Base-by-base conservation (phyloP, 1,140 invertebrate species). In the Drosophila mauritiana region DNA sequence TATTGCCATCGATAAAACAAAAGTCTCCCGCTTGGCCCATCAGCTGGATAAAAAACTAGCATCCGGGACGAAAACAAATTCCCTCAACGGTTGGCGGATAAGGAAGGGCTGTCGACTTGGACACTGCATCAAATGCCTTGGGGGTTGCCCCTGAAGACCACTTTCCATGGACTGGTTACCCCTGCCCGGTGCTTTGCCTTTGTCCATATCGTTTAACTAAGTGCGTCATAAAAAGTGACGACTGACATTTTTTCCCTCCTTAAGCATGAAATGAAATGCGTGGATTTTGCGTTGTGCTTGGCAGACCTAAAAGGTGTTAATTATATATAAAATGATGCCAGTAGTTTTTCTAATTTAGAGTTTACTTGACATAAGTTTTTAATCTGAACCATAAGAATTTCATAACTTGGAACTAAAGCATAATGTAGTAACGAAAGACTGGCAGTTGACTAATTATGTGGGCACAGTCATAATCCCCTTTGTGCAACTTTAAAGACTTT, bases 1-100 rank as follows among this genome's bases (percentile, higher is more conserved):
- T 89, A 88, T 83, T 74, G 84, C 57, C 55, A 36, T 53, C 72
- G 75, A 90, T 84, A 88, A 84, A 91, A 91, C 83, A 85, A 85
- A 81, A 91, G 58, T 80, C 59, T 57, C 63, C 73, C 68, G 37
- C 49, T 54, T 74, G 81, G 61, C 65, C 67, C 63, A 78, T 62
- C 55, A 55, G 57, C 64, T 53, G 36, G 40, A 42, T 59, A 58
- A 70, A 89, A 86, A 82, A 89, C 15, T 31, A 57, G 43, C 49
- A 27, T 40, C 27, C 37, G 57, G 49, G 39, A 63, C 53, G n/a
- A 46, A 57, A 57, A 59, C 40, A 59, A 61, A 65, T 56, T 85
- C 78, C 81, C 77, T 58, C 54, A 36, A 57, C 52, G 54, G 49
- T 37, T 40, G 12, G 4, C 45, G 51, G 69, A 79, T 88, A 80